A percentile compares a stretch with the other conserved stretches of the same genome.
These are phyloP conservation scores for Hemiprocne comata DNA, from an alignment of 2,113 vertebrate genomes.

Conservation along the genomic window DNA sequence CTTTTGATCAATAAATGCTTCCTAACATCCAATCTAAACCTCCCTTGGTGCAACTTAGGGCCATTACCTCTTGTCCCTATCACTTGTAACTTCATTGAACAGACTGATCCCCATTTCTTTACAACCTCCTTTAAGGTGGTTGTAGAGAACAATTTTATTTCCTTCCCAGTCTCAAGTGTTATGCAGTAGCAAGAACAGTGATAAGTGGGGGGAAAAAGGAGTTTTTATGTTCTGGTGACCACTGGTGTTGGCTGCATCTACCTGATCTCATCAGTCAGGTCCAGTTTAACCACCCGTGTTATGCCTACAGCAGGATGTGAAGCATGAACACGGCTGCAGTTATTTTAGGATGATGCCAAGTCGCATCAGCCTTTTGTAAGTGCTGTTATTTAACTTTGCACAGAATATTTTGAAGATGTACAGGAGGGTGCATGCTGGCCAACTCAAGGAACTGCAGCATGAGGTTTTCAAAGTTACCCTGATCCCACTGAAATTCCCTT, in stretches of 20 bases:
- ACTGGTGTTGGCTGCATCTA: not conserved
- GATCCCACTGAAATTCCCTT: not conserved
- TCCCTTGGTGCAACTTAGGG: too few relatives aligned
- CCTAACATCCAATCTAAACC: too few relatives aligned
- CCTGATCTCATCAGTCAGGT: not conserved
- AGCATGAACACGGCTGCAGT: not conserved
- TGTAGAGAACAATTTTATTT: not conserved
- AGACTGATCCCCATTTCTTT: too few relatives aligned
- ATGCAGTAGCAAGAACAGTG: not conserved
- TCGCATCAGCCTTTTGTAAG: not conserved
- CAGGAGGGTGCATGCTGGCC: not conserved
- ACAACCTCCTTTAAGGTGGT: too few relatives aligned
- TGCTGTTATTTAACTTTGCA: not conserved
- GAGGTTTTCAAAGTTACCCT: not conserved
- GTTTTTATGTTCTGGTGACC: rapidly evolving
- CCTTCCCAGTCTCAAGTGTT: not conserved
- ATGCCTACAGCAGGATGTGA: not conserved
- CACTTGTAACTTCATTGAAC: too few relatives aligned
- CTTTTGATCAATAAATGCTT: too few relatives aligned
- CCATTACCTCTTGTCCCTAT: too few relatives aligned
- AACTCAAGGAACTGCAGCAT: rapidly evolving
- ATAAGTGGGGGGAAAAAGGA: not conserved
- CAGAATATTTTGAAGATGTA: not conserved
- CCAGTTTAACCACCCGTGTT: rapidly evolving
- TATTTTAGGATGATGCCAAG: slow-evolving; percentile 31